phyloP scores from a whole-genome alignment of 1,140 invertebrate genomes.

The Magallana angulata region DNA sequence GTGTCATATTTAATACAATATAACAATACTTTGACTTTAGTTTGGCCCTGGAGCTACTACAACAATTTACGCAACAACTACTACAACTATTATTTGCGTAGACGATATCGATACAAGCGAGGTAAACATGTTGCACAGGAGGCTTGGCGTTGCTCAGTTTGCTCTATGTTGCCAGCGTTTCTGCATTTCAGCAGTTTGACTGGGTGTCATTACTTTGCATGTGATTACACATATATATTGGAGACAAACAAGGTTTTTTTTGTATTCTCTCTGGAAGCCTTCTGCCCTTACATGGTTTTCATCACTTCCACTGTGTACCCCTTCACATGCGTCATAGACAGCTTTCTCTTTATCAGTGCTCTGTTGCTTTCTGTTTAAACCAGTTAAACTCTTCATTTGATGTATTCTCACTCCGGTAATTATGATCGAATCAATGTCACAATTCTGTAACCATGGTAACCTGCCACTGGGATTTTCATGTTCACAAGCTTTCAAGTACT shows the following conservation, averaged over 20 bases:
- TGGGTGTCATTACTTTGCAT: constrained; percentile 37
- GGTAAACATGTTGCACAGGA: constrained; percentile 50
- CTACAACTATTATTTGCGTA: constrained; percentile 58
- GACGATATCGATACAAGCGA: constrained; percentile 58
- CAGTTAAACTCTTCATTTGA: too few relatives aligned
- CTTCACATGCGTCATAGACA: too few relatives aligned
- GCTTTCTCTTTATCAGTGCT: too few relatives aligned
- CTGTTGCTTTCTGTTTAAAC: too few relatives aligned
- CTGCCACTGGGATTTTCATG: too few relatives aligned
- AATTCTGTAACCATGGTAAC: too few relatives aligned
- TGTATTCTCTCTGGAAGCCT: too few relatives aligned
- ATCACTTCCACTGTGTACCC: too few relatives aligned
- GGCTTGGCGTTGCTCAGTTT: constrained; percentile 28
- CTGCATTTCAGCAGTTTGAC: constrained; percentile 18
- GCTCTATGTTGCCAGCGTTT: constrained; percentile 20
- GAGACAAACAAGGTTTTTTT: not conserved
- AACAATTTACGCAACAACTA: constrained; percentile 55
- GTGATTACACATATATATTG: constrained; percentile 2
- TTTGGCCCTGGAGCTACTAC: constrained; percentile 58
- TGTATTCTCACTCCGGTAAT: too few relatives aligned
- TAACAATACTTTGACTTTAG: constrained; percentile 38
- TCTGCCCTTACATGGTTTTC: too few relatives aligned
- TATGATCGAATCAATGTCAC: too few relatives aligned
- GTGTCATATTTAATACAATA: not conserved
- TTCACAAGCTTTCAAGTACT: too few relatives aligned